A percentile compares a stretch with the other conserved stretches of the same genome.
phyloP scores from a whole-genome alignment of 2,113 vertebrate genomes.

The Mustelus asterias region DNA sequence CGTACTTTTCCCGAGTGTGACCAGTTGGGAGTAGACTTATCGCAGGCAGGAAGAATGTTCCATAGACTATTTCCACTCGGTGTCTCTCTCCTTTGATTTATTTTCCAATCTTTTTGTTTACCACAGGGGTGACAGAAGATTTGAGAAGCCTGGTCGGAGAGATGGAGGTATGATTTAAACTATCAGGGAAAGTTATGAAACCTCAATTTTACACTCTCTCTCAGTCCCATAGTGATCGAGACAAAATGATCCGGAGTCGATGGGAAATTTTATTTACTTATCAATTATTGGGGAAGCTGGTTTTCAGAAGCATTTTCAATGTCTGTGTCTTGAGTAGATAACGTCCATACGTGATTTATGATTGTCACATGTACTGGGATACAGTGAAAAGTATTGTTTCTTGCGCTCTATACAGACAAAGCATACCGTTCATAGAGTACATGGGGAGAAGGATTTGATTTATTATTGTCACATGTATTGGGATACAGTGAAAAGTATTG shows the following conservation, averaged over 20 bases:
- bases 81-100: neutral
- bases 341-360: neutral
- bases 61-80: no score
- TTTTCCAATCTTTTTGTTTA: neutral
- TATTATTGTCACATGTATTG: no score
- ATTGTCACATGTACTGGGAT: no score
- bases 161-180: slow-evolving; percentile 55
- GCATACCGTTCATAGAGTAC: no score
- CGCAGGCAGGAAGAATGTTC: no score
- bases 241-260: neutral
- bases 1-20: neutral
- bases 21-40: neutral
- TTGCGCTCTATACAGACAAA: no score
- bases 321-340: neutral
- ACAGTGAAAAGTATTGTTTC: no score
- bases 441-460: no score
- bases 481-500: no score
- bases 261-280: neutral
- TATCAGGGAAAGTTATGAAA: neutral
- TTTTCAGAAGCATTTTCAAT: neutral
- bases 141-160: slow-evolving; percentile 76
- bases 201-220: neutral
- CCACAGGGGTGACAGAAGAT: slow-evolving; percentile 72
- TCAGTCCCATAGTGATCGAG: neutral
- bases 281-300: neutral